Percentiles rank a stretch among this genome's conserved stretches.
Evolutionary conservation across 2,797 vertebrate species (phyloP).

Genomic region (Halcyon leucocephala): DNA sequence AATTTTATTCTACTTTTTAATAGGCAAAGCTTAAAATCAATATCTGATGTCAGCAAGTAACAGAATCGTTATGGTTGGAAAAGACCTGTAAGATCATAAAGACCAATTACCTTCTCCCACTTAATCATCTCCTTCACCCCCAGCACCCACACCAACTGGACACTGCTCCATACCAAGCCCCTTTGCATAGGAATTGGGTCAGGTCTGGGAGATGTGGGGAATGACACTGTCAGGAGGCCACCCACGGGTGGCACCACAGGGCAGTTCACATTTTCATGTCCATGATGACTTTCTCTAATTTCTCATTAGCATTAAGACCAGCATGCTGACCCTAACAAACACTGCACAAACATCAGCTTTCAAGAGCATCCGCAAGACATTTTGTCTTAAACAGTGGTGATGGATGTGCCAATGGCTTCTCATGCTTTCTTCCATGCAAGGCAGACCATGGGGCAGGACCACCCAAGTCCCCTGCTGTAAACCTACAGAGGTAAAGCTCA

Average conservation of each 20-base stretch:
- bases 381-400: neutral
- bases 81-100: too few relatives aligned
- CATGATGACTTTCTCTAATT: neutral
- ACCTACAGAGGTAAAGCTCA: neutral
- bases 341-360: neutral
- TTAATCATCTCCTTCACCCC: neutral
- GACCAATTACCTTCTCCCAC: neutral
- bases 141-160: accelerated
- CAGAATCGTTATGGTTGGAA: too few relatives aligned
- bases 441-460: neutral
- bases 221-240: neutral
- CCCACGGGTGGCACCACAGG: accelerated
- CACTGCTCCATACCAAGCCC: neutral
- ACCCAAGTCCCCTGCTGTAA: neutral
- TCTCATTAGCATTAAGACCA: neutral
- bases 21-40: neutral
- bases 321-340: accelerated
- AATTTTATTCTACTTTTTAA: neutral
- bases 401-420: accelerated
- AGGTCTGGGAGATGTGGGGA: neutral
- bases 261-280: neutral
- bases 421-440: too few relatives aligned
- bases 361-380: neutral
- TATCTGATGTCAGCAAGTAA: neutral
- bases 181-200: neutral